These are phyloP conservation scores for Tanaodytes sp. DNA, from an alignment of 2,888 invertebrate species.

Conservation along the genomic window DNA sequence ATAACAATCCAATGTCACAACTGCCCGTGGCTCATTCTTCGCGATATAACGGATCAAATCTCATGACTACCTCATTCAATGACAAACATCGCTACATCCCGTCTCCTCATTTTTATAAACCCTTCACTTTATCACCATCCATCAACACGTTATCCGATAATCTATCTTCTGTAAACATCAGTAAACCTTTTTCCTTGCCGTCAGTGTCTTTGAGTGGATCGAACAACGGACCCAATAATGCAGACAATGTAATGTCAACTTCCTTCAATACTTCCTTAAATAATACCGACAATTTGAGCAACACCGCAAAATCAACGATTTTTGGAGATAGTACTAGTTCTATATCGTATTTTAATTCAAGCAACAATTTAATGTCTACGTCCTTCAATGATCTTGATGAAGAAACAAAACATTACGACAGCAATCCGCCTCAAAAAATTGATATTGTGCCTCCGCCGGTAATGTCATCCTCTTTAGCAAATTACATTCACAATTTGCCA, in stretches of 20 bases:
- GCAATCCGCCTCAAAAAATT: slow-evolving; percentile 55
- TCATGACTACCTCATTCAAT: slow-evolving; percentile 65
- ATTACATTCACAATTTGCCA: slow-evolving; percentile 68
- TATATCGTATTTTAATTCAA: slow-evolving; percentile 59
- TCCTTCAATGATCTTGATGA: slow-evolving; percentile 61
- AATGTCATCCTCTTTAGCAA: slow-evolving; percentile 66
- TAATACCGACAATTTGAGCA: slow-evolving; percentile 30
- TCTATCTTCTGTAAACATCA: slow-evolving; percentile 23
- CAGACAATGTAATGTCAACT: slow-evolving; percentile 64
- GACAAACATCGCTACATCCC: slow-evolving; percentile 41
- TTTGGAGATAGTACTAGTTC: slow-evolving; percentile 13
- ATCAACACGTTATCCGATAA: slow-evolving; percentile 16
- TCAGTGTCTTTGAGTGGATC: slow-evolving; percentile 24
- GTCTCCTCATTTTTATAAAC: slow-evolving; percentile 33
- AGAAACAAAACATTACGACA: slow-evolving; percentile 44
- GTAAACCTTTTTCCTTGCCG: slow-evolving; percentile 36
- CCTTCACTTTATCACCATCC: slow-evolving; percentile 41
- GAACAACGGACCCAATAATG: slow-evolving; percentile 57
- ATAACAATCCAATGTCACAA: slow-evolving; percentile 70
- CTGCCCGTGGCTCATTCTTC: slow-evolving; percentile 61
- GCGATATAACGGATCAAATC: slow-evolving; percentile 58
- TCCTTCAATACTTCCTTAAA: slow-evolving; percentile 60
- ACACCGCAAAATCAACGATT: slow-evolving; percentile 24
- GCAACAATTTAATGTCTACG: slow-evolving; percentile 63
- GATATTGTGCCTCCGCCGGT: slow-evolving; percentile 65